These are phyloP conservation scores for Lepilemur ruficaudatus DNA, from an alignment of 2,797 vertebrate genomes.

Conservation along the genomic window DNA sequence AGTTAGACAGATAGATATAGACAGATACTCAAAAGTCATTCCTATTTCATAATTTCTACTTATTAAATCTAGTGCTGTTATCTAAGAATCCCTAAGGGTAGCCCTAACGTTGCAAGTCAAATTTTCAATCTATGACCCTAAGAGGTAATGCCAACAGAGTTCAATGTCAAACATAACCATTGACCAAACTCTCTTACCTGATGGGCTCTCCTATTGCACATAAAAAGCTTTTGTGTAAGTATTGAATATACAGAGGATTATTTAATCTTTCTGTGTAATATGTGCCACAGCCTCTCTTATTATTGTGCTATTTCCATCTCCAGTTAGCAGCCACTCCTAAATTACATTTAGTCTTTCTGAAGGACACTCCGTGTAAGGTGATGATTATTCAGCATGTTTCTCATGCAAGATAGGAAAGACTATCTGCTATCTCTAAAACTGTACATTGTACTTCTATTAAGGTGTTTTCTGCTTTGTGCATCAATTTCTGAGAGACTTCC, in stretches of 20 bases:
- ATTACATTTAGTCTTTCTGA: constrained; percentile 13
- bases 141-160: not conserved
- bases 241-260: not conserved
- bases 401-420: not conserved
- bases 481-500: not conserved
- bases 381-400: not conserved
- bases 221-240: not conserved
- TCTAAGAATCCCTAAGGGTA: not conserved
- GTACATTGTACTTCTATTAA: not conserved
- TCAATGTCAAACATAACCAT: not conserved
- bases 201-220: not conserved
- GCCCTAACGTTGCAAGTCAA: not conserved
- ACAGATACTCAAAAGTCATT: not conserved
- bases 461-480: not conserved
- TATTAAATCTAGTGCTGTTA: not conserved
- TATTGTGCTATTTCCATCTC: not conserved
- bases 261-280: not conserved
- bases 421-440: not conserved
- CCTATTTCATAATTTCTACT: not conserved
- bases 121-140: not conserved
- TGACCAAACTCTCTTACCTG: not conserved
- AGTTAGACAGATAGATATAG: not conserved
- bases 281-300: not conserved
- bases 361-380: not conserved
- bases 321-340: not conserved